A percentile compares a stretch with the other conserved stretches of the same genome.
Evolutionary conservation across 2,888 invertebrate species (phyloP).

Genomic region (Tupiocoris notatus): DNA sequence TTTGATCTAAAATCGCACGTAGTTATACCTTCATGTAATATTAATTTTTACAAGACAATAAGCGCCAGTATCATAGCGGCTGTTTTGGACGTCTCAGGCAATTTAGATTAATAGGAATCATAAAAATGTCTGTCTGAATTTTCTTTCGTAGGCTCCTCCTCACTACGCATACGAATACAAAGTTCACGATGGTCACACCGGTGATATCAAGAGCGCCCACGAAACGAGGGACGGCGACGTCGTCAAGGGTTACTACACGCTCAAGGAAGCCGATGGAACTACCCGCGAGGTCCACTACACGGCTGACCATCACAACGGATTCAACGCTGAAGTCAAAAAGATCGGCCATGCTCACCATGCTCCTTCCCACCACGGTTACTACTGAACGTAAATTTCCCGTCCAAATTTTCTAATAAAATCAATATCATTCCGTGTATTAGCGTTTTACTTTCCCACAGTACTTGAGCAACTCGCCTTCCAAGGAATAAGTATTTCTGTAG

Average conservation of each 20-base stretch:
- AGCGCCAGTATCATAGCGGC: no score
- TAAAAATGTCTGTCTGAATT: no score
- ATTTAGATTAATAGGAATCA: no score
- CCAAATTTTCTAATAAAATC: conserved; percentile 15
- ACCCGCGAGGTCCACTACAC: conserved; percentile 50
- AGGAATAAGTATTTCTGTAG: no score
- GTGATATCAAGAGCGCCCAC: conserved; percentile 50
- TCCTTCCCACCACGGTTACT: conserved; percentile 12
- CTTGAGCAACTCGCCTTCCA: no score
- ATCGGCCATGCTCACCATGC: conserved; percentile 50
- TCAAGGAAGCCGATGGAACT: conserved; percentile 50
- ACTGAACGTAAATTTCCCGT: not conserved
- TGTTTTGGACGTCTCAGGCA: no score
- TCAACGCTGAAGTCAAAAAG: conserved; percentile 50
- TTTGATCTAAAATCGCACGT: no score
- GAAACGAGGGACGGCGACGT: conserved; percentile 50
- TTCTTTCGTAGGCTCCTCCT: conserved; percentile 49
- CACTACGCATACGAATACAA: conserved; percentile 50
- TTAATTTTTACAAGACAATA: no score
- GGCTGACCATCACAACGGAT: conserved; percentile 51
- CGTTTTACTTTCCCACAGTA: no score
- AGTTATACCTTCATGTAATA: no score
- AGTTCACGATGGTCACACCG: conserved; percentile 50
- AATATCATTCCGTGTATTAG: not conserved
- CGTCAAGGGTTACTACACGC: conserved; percentile 50